Evolutionary conservation across 2,113 vertebrate genomes (phyloP).

Genomic region (Indicator indicator): DNA sequence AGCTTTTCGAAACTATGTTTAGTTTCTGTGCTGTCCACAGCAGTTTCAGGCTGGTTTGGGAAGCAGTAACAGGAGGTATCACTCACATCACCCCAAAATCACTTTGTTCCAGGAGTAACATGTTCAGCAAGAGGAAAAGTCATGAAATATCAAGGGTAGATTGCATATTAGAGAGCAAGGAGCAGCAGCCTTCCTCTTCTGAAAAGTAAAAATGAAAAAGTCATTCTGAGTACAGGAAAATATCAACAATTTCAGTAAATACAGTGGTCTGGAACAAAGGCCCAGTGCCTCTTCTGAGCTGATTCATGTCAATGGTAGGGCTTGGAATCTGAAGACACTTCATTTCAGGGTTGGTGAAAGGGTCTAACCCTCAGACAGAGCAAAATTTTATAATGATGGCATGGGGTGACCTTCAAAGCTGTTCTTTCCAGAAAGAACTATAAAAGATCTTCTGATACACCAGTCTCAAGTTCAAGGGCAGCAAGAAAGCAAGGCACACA

Average conservation of each 20-base stretch:
- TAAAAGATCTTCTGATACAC: neutral
- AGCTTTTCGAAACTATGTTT: neutral
- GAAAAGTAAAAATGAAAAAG: neutral
- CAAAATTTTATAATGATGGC: neutral
- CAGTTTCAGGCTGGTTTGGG: neutral
- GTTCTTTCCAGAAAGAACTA: neutral
- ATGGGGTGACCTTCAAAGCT: neutral
- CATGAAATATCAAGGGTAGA: neutral
- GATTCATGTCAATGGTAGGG: neutral
- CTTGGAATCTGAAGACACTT: neutral
- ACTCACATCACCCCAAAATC: neutral
- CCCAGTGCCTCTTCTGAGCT: neutral
- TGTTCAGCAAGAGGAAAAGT: neutral
- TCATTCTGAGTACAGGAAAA: neutral
- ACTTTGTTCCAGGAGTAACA: neutral
- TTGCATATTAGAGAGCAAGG: neutral
- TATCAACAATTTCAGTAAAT: neutral
- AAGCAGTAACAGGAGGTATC: neutral
- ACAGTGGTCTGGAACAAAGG: neutral
- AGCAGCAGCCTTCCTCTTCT: neutral
- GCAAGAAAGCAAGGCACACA: fast-evolving
- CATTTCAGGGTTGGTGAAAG: neutral
- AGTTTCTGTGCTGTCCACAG: fast-evolving
- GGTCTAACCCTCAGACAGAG: neutral
- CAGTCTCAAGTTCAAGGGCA: neutral